phyloP scores from a whole-genome alignment of 2,888 invertebrate genomes.

The Petrophora chlorosata region DNA sequence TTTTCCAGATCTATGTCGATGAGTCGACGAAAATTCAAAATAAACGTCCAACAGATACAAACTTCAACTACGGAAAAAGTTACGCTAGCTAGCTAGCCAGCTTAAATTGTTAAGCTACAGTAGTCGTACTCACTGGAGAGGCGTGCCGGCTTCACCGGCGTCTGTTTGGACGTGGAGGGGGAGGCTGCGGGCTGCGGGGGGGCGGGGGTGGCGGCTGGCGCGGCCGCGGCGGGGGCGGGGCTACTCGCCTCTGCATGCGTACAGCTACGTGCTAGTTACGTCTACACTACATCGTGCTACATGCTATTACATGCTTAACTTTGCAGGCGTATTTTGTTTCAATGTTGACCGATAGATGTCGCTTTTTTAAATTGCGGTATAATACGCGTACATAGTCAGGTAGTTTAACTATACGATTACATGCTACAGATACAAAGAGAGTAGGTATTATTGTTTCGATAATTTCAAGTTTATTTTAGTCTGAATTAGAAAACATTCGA shows the following conservation, averaged over 20 bases:
- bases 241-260: slow-evolving; percentile 71
- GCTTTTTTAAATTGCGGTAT: background rate
- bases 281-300: slow-evolving; percentile 50
- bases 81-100: slow-evolving; percentile 24
- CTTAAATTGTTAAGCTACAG: slow-evolving; percentile 11
- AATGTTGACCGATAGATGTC: background rate
- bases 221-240: slow-evolving; percentile 46
- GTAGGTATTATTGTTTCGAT: slow-evolving; percentile 25
- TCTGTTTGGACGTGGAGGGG: slow-evolving; percentile 64
- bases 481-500: slow-evolving; percentile 24
- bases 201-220: slow-evolving; percentile 36
- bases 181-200: slow-evolving; percentile 33
- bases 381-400: slow-evolving; percentile 38
- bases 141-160: slow-evolving; percentile 77
- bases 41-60: no score
- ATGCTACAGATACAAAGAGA: slow-evolving; percentile 43
- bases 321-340: slow-evolving; percentile 34
- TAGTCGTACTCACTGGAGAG: slow-evolving; percentile 74
- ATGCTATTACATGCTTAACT: slow-evolving; percentile 23
- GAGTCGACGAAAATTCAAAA: no score
- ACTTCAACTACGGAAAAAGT: slow-evolving; percentile 40
- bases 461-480: slow-evolving; percentile 21
- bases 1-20: no score
- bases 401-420: slow-evolving; percentile 35
- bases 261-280: slow-evolving; percentile 78